These are phyloP conservation scores for Pogonophryne albipinna DNA, from an alignment of 2,797 vertebrate species.

Conservation along the genomic window DNA sequence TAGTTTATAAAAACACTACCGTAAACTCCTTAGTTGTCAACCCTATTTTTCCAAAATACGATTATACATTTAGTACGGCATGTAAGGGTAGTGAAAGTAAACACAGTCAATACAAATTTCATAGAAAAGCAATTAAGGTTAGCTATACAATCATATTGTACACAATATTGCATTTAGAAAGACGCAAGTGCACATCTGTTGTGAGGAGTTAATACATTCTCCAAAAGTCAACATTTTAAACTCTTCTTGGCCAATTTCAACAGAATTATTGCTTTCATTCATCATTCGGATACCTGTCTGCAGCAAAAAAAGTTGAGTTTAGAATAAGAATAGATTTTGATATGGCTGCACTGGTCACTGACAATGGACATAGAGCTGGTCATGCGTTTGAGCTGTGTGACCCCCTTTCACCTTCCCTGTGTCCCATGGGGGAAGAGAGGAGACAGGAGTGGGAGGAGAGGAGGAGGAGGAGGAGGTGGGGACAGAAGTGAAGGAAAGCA, in stretches of 20 bases:
- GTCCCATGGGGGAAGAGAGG: conserved; percentile 72
- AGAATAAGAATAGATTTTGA: conserved; percentile 44
- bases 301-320: conserved; percentile 17
- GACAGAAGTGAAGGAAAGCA: conserved; percentile 31
- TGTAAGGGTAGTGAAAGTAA: conserved; percentile 39
- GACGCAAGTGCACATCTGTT: conserved; percentile 7
- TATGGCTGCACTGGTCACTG: conserved; percentile 29
- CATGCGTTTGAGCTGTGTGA: conserved; percentile 67
- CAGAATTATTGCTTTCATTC: conserved; percentile 37
- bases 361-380: conserved; percentile 53
- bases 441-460: conserved; percentile 39
- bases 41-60: conserved; percentile 26
- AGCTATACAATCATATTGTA: conserved; percentile 2
- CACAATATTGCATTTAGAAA: conserved; percentile 33
- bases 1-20: conserved; percentile 30
- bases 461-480: conserved; percentile 17
- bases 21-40: conserved; percentile 41
- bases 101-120: conserved; percentile 38
- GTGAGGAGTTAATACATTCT: conserved; percentile 33
- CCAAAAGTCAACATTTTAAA: not conserved
- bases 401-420: conserved; percentile 59
- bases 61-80: conserved; percentile 7
- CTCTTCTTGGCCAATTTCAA: conserved; percentile 20
- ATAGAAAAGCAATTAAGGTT: conserved; percentile 34
- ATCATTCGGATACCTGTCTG: conserved; percentile 30